These are phyloP conservation scores for Globodera rostochiensis DNA, from an alignment of 1,140 invertebrate species.

Conservation along the genomic window DNA sequence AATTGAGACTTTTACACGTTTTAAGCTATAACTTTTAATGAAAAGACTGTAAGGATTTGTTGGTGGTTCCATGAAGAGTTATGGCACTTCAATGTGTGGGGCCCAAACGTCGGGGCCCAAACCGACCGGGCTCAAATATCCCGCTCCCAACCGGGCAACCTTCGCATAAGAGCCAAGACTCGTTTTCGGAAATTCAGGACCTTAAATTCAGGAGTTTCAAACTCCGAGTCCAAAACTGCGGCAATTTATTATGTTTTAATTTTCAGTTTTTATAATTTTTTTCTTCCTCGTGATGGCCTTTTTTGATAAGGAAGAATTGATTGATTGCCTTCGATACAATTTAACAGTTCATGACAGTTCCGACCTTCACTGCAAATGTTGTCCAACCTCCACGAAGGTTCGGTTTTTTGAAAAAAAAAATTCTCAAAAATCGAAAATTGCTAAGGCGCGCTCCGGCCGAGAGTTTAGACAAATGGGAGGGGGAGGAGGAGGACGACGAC, in stretches of 20 bases:
- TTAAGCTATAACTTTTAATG: too few relatives aligned
- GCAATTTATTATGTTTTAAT: background rate
- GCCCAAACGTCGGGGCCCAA: too few relatives aligned
- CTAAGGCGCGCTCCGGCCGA: slow-evolving; percentile 15
- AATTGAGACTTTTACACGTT: too few relatives aligned
- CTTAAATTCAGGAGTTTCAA: too few relatives aligned
- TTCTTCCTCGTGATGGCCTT: background rate
- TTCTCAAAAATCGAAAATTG: background rate
- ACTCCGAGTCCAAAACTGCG: background rate
- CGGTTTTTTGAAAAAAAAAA: background rate
- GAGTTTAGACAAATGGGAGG: background rate
- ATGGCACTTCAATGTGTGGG: too few relatives aligned
- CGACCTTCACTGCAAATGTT: background rate
- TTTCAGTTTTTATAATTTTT: background rate
- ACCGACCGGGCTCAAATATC: too few relatives aligned
- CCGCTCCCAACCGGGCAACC: too few relatives aligned
- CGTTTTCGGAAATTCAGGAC: too few relatives aligned
- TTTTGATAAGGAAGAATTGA: slow-evolving; percentile 19
- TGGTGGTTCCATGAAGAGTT: too few relatives aligned
- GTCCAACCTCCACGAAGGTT: slow-evolving; percentile 17
- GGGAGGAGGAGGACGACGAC: background rate
- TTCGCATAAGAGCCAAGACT: too few relatives aligned
- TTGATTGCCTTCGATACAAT: slow-evolving; percentile 31
- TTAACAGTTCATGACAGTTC: slow-evolving; percentile 7
- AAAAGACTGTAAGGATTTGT: too few relatives aligned